Base-by-base conservation (phyloP, 2,888 invertebrate genomes). In the Biston stratarius region DNA sequence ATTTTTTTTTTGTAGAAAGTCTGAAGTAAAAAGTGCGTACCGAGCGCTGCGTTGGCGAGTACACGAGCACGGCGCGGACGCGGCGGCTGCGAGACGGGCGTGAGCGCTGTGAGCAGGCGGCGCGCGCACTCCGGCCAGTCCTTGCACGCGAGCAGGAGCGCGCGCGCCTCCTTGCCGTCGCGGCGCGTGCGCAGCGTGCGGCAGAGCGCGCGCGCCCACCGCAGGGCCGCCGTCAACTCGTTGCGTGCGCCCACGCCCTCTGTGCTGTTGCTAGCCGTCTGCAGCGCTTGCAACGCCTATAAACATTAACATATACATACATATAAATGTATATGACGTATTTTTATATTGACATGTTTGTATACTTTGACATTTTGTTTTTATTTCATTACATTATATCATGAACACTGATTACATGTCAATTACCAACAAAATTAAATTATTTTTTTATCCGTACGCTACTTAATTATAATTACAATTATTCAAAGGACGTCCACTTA, bases 51-150 rank as follows among this genome's bases (percentile, higher is more conserved):
- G 24, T 24, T 24, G 24, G 24, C 24, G 66, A 44, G 5, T 64
- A 74, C 70, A 24, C 71, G 0, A 71, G 64, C 44, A 71, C 72
- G 0, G 69, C 69, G 48, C 15, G 58, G 8, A 36, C 51, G 73
- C 70, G 55, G 47, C 66, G 60, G 52, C 40, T 82, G 98, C 83
- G 97, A 98, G 12, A 98, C 96, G 85, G 98, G 98, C 61, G 45
- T 11, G 15, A 98, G 95, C 74, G 99, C 94, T 0, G 98, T 97
- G 42, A 98, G 96, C 72, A 99, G 90, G 69, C 98, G 96, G 67
- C 98, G 95, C n/a, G 98, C 95, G 14, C 98, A 96, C 85, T 98
- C 98, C 47, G 97, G 96, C 95, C 98, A 96, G 80, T 98, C 98
- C 88, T 98, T 98, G 72, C 96, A 96, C 51, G 96, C 95, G 1